Conservation (phyloP, 2,113 vertebrate genomes). For the Periophthalmodon schlosseri region DNA sequence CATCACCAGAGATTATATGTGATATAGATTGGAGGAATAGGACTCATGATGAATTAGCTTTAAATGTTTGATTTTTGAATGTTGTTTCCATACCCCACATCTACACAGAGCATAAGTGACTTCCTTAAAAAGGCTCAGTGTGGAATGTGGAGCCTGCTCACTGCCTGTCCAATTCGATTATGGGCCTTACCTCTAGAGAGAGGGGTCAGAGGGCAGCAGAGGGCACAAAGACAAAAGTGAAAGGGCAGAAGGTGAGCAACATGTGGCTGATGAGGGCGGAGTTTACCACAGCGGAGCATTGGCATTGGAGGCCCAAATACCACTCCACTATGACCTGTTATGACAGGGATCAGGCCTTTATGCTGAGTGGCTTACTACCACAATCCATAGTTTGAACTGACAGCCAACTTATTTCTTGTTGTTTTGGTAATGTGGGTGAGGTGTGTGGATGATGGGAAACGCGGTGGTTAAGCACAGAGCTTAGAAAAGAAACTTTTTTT, state of each 20-base stretch:
- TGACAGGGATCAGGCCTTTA: slow-evolving; percentile 77
- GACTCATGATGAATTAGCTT: slow-evolving; percentile 9
- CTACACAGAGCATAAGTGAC: slow-evolving; percentile 5
- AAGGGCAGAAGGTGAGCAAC: slow-evolving; percentile 62
- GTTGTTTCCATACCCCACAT: slow-evolving; percentile 3
- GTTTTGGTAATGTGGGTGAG: slow-evolving; percentile 65
- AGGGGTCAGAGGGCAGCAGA: slow-evolving; percentile 64
- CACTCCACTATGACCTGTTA: slow-evolving; percentile 78
- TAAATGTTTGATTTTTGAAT: background rate
- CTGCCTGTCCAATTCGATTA: slow-evolving; percentile 51
- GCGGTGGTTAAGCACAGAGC: slow-evolving; percentile 44
- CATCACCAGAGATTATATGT: slow-evolving; percentile 14
- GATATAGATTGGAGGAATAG: slow-evolving; percentile 6
- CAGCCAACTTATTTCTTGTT: slow-evolving; percentile 61
- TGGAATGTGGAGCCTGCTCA: slow-evolving; percentile 68
- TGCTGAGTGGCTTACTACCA: slow-evolving; percentile 73
- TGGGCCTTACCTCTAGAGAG: slow-evolving; percentile 52
- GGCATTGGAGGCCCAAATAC: slow-evolving; percentile 74
- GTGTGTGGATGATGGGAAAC: slow-evolving; percentile 59
- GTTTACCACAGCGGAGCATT: slow-evolving; percentile 69
- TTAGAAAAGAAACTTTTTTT: slow-evolving; percentile 46
- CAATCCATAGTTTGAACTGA: slow-evolving; percentile 77
- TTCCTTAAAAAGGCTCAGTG: slow-evolving; percentile 43
- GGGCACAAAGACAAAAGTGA: slow-evolving; percentile 45
- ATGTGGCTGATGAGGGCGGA: slow-evolving; percentile 66